Conservation (phyloP, 2,797 vertebrate genomes). For the Acanthis flammea region DNA sequence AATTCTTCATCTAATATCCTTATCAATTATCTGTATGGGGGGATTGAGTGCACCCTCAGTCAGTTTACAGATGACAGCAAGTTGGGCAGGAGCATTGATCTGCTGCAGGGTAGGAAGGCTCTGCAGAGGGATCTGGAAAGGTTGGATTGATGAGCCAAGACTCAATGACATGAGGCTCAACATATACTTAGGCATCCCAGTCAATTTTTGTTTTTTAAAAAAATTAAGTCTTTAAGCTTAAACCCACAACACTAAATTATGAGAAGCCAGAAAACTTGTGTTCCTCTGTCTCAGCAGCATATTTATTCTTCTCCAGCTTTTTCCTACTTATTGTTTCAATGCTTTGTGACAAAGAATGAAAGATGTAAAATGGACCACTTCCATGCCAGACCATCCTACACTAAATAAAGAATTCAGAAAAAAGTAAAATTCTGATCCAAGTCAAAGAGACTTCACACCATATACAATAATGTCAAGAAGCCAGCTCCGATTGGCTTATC, state of each 20-base stretch:
- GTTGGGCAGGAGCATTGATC: background rate
- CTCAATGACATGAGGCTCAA: rapidly evolving
- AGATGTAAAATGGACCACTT: background rate
- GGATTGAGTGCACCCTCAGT: background rate
- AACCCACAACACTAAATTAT: background rate
- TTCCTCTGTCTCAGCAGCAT: background rate
- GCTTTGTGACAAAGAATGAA: background rate
- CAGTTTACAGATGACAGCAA: background rate
- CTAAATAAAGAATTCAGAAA: background rate
- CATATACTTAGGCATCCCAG: background rate
- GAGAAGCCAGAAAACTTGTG: background rate
- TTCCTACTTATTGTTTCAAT: background rate
- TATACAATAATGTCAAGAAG: background rate
- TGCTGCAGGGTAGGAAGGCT: background rate
- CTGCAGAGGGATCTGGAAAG: background rate
- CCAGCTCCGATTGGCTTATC: background rate
- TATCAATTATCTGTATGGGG: background rate
- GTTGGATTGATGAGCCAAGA: background rate
- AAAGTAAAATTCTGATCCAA: background rate
- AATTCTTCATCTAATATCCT: background rate
- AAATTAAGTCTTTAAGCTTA: background rate
- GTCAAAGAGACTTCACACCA: background rate
- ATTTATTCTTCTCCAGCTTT: background rate
- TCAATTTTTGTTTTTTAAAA: background rate
- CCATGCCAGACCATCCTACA: background rate